Evolutionary conservation across 2,797 vertebrate genomes (phyloP).

Genomic region (Artibeus jamaicensis): DNA sequence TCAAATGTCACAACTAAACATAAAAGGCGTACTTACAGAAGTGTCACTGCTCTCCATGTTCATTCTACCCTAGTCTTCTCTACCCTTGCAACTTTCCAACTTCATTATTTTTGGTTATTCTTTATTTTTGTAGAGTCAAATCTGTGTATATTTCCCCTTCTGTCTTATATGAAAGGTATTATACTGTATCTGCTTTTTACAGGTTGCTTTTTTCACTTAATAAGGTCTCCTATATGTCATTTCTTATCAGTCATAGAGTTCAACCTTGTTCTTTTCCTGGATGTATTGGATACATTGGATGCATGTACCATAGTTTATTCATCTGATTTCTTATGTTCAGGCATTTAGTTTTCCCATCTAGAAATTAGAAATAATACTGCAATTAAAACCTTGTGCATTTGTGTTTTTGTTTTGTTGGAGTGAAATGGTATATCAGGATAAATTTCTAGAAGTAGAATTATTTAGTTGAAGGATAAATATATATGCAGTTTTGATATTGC

Average conservation of each 20-base stretch:
- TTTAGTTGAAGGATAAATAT: neutral
- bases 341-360: neutral
- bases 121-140: neutral
- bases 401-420: neutral
- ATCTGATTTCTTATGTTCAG: neutral
- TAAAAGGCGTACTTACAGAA: neutral
- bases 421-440: neutral
- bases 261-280: neutral
- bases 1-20: neutral
- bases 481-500: neutral
- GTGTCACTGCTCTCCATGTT: neutral
- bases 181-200: neutral
- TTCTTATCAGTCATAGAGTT: neutral
- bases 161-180: neutral
- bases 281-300: neutral
- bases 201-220: neutral
- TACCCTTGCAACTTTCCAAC: neutral
- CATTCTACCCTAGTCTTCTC: neutral
- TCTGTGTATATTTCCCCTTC: neutral
- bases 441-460: conserved; percentile 22
- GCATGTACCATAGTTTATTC: neutral
- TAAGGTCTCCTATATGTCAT: neutral
- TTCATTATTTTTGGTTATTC: neutral
- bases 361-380: neutral
- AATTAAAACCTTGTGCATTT: neutral